Evolutionary conservation across 2,113 vertebrate species (phyloP), one percentile per base, ranked within the genome.

Genomic region (Dipodomys merriami): DNA sequence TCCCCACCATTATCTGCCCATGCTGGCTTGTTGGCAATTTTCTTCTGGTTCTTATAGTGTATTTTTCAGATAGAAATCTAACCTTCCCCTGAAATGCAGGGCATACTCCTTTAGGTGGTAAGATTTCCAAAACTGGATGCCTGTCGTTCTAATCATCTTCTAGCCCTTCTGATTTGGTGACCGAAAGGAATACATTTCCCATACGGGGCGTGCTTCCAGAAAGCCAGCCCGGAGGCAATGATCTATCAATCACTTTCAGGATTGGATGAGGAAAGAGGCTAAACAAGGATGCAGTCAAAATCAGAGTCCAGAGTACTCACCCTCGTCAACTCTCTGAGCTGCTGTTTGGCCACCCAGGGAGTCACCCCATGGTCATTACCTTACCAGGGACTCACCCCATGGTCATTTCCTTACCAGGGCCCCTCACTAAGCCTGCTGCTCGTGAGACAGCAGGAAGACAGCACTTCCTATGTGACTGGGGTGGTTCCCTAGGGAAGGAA

Each of bases 381-480:
- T 57, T 13, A 57, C 53, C 53, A 57, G 53, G 15, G 53, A n/a
- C n/a, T 16, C 15, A 16, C 53, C 53, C 53, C 53, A 57, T 11
- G 4, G 53, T 57, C 53, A 57, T 16, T 18, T 2, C 4, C 53
- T 57, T 13, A 57, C 53, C 53, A 57, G 53, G 15, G 53, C 53
- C 53, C 12, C 53, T 16, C 53, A 57, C 53, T 57, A 13, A 57
- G 53, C 53, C 53, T 13, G 53, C 53, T 57, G 25, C 44, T 30
- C 3, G 0, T 0, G 16, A 1, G 33, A 13, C 27, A 11, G 7
- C 3, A 71, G 80, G 8, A 71, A 6, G 10, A 44, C 60, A 57
- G 53, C 53, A 33, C 2, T 29, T 80, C 68, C 39, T 11, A 22
- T 33, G 22, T 86, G 85, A 35, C 8, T 2, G 80, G 19, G 13